Base-by-base conservation (phyloP, 92 coral and sea anemone species). In the Phenganax marumi region DNA sequence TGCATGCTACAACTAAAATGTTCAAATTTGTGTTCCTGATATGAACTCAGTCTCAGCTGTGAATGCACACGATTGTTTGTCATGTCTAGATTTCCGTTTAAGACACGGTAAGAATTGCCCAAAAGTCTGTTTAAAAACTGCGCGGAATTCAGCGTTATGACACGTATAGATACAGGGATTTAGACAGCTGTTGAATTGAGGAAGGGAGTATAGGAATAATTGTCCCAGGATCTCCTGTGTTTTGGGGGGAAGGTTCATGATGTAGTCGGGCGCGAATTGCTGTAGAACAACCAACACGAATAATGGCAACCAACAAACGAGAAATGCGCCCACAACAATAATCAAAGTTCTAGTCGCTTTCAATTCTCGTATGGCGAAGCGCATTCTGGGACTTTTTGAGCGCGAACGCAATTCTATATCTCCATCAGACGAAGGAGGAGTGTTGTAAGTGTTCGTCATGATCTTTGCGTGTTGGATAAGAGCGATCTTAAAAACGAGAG, bases 281-380 rank as follows among this genome's bases (percentile, higher is more conserved):
- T 82, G 87, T 13, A 86, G 61, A 73, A 96, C 81, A 89, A 96
- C 86, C 23, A 93, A 79, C 49, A 93, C 85, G 72, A 89, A 66
- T 16, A 66, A 49, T 1, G 72, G 72, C 3, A 66, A 33, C 72
- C 72, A 66, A 66, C 72, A 66, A 2, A 66, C 49, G 1, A 66
- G 72, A 33, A 66, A 66, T 5, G 72, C 72, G 0, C 72, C 72
- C 5, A 66, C 72, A 11, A 66, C 72, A 14, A 66, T 66, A 0
- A 97, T 97, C 18, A 96, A 77, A 0, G 99, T 96, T 58, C 91
- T 96, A 11, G 99, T 92, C 76, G 99, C 99, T 75, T 96, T 96
- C 1, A 96, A 85, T 58, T 96, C 99, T 57, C 97, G 92, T 50
- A 92, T 74, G 62, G 91, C 93, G 5, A 78, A 48, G 7, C 58